Percentiles rank a stretch among this genome's conserved stretches.
Conservation (phyloP, 2,113 vertebrate genomes). For the Urocitellus parryii region DNA sequence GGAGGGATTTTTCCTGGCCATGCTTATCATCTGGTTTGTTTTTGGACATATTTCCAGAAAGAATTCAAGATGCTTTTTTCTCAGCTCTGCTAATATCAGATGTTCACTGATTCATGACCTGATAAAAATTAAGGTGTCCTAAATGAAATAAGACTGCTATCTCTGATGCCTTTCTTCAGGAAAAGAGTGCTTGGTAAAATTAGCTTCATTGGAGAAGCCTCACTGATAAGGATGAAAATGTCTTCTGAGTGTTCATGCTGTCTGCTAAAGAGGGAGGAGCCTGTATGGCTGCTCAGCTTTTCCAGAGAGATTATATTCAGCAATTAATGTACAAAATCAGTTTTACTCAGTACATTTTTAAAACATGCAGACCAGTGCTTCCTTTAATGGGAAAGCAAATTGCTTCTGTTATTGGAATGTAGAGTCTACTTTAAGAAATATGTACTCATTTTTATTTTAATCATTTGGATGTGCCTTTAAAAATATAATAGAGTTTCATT, state of each 20-base stretch:
- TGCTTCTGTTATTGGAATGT: not conserved
- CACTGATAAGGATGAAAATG: not conserved
- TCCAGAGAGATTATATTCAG: not conserved
- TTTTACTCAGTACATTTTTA: not conserved
- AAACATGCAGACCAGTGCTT: not conserved
- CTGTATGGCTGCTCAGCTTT: not conserved
- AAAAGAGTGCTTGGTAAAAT: not conserved
- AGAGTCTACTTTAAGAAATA: not conserved
- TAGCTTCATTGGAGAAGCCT: not conserved
- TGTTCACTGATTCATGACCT: slow-evolving; percentile 40
- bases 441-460: not conserved
- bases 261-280: not conserved
- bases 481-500: slow-evolving; percentile 36
- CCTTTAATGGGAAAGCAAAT: not conserved
- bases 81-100: not conserved
- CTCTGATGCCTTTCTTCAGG: slow-evolving; percentile 9
- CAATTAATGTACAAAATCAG: not conserved
- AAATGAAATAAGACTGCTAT: slow-evolving; percentile 15
- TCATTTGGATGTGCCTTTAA: not conserved
- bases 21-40: slow-evolving; percentile 48
- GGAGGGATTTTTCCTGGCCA: slow-evolving; percentile 20
- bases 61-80: slow-evolving; percentile 54
- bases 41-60: slow-evolving; percentile 32
- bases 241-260: not conserved
- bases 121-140: slow-evolving; percentile 50